phyloP scores from a whole-genome alignment of 1,140 invertebrate genomes.

The Artemia franciscana region DNA sequence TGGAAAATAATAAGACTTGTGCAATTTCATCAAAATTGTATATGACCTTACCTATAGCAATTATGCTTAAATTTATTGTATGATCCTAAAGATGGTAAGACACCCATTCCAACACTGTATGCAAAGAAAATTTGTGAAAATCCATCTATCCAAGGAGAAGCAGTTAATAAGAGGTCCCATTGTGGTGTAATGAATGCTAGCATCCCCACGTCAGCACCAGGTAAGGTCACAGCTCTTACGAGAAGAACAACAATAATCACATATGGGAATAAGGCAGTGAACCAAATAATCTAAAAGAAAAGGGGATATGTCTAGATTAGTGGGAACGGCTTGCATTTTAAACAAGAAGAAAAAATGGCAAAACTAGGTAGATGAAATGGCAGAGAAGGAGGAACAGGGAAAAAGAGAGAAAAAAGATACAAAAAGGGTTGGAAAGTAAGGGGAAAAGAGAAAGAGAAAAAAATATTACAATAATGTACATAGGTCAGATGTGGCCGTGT shows the following conservation, averaged over 20 bases:
- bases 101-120: constrained; percentile 50
- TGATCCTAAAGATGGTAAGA: constrained; percentile 43
- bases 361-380: too few species aligned
- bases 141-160: constrained; percentile 47
- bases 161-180: constrained; percentile 27
- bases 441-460: too few species aligned
- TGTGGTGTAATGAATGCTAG: constrained; percentile 30
- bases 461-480: too few species aligned
- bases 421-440: too few species aligned
- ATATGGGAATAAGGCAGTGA: constrained; percentile 42
- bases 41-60: constrained; percentile 43
- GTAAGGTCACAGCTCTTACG: constrained; percentile 31
- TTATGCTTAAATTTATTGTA: constrained; percentile 54
- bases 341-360: too few species aligned
- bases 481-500: too few species aligned
- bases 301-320: too few species aligned
- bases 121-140: constrained; percentile 58
- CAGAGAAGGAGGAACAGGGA: too few species aligned
- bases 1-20: too few species aligned
- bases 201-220: constrained; percentile 32
- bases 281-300: constrained; percentile 43
- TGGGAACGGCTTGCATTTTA: too few species aligned
- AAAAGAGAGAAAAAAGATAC: too few species aligned
- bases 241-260: constrained; percentile 35
- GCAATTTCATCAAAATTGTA: too few species aligned